Base-by-base conservation (phyloP, 2,113 vertebrate genomes). In the Phylloscopus trochiloides region DNA sequence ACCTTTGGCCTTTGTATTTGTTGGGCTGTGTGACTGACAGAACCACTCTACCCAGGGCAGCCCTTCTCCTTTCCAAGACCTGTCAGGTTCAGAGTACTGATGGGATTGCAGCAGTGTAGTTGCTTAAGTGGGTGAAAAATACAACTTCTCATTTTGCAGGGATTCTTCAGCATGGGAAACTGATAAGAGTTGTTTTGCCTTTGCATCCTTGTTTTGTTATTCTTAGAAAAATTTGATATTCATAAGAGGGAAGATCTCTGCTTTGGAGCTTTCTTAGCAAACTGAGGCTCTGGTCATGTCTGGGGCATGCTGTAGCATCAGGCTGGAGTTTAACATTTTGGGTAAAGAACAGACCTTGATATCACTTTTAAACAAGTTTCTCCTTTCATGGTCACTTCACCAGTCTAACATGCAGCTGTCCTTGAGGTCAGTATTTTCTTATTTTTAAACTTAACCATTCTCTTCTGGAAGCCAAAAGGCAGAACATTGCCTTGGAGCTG, bases 401-500 rank as follows among this genome's bases (percentile, higher is more conserved):
- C 42, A 57, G 42, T 76, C 36, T 84, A 92, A 81, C 16, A 58
- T 36, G 26, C 71, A 52, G 34, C 31, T 84, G n/a, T 68, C 50
- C 38, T 25, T 86, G 48, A 85, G 47, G 48, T 51, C 58, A 84
- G 40, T 58, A 58, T 58, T 86, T 81, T 51, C 62, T 79, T 61
- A 21, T 81, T 95, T 92, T 67, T 86, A 86, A 92, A 92, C 48
- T 71, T 95, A 72, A 68, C 48, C 50, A 40, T 95, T 95, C 36
- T 93, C 52, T 95, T 88, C 63, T 96, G 96, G 58, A 98, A 99
- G 99, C 97, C 92, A 98, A 98, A 98, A 98, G 99, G 76, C 99
- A 99, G 96, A 98, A 98, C 40, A 98, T 99, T 4, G 99, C 99
- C 52, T 97, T 99, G 96, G 99, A 99, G 96, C 98, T 99, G 95